Evolutionary conservation across 2,888 invertebrate species (phyloP).

Genomic region (Clunio marinus): DNA sequence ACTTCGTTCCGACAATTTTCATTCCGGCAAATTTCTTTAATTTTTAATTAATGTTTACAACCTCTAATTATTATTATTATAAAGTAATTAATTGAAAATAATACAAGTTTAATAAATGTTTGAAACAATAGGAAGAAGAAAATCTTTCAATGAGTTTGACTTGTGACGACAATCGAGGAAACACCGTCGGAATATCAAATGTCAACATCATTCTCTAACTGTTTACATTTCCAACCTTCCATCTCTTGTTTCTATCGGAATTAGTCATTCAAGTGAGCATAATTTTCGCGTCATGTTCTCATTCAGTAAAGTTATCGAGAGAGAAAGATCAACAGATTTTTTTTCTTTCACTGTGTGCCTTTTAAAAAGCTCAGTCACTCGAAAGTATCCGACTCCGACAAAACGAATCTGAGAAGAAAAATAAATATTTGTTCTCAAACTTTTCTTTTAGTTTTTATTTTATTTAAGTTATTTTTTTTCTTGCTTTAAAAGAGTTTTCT

Average conservation of each 20-base stretch:
- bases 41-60: too few species aligned
- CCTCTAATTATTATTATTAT: too few species aligned
- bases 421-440: too few species aligned
- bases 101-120: too few species aligned
- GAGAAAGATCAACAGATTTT: background rate
- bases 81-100: too few species aligned
- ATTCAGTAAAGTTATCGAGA: background rate
- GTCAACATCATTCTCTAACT: background rate
- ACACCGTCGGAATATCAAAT: background rate
- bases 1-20: too few species aligned
- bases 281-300: background rate
- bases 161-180: background rate
- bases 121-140: too few species aligned
- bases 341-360: too few species aligned
- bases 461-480: slow-evolving; percentile 6
- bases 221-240: background rate
- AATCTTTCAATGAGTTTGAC: too few species aligned
- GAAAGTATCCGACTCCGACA: slow-evolving; percentile 24
- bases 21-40: too few species aligned
- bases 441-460: slow-evolving; percentile 4
- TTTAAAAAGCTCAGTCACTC: slow-evolving; percentile 7
- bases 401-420: slow-evolving; percentile 13
- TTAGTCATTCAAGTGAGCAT: too few species aligned
- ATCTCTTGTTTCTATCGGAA: too few species aligned
- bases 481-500: slow-evolving; percentile 1